Base-by-base conservation (phyloP, 2,888 invertebrate species). In the Brenthis ino region DNA sequence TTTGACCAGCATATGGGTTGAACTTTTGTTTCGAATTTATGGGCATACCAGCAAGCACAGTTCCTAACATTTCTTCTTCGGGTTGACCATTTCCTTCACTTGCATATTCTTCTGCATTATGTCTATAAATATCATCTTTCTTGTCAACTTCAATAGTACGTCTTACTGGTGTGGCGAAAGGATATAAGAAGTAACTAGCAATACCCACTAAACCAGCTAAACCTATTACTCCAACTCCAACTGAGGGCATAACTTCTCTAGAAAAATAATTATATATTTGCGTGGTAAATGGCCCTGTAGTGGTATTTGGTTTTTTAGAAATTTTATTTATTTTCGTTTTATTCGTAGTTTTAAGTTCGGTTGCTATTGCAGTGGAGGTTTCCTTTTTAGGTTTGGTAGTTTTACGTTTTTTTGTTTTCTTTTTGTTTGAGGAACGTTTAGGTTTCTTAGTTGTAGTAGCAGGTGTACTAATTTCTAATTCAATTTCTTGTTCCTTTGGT, bases 241-340 rank as follows among this genome's bases (percentile, higher is more conserved):
- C 96, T 47, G 96, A 96, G 0, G 96, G 96, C 95, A 96, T 96
- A 0, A 96, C 95, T 89, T 96, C 96, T 76, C 96, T 93, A 3
- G 96, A 96, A 54, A 96, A 86, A 78, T 96, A 96, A 78, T 96
- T 96, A 79, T 96, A 96, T 37, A 96, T 94, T 82, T 96, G 95
- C 0, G 96, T 95, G 12, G 95, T 94, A 0, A 96, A 93, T 1
- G 96, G 95, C 67, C 95, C 86, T 58, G 84, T 82, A 51, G 77
- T 76, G 51, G 74, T 94, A 55, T 91, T 89, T 16, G 91, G 93
- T 71, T 91, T 88, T 57, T 91, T 89, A 3, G 83, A 77, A 69
- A 84, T 86, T 74, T 90, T 89, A 6, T 60, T 72, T 16, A 60
- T 16, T 33, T 94, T 93, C 0, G 93, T 93, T 82, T 95, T 95